Base-by-base conservation (phyloP, 2,888 invertebrate genomes). In the Melangyna quadrimaculata region DNA sequence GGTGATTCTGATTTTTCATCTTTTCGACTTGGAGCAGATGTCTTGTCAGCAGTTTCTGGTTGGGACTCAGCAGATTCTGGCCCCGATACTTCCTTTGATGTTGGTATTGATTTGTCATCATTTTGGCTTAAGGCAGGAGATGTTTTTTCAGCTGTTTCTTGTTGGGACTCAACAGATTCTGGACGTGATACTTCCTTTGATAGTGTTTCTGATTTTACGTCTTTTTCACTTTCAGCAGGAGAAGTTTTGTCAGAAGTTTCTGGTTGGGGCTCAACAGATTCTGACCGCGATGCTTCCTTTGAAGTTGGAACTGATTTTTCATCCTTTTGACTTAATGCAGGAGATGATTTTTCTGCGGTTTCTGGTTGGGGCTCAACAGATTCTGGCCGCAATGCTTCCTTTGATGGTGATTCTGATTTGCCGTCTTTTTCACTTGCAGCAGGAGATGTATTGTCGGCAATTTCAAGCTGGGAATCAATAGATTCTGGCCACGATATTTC, bases 111-210 rank as follows among this genome's bases (percentile, higher is more conserved):
- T n/a, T n/a, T n/a, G n/a, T n/a, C n/a, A n/a, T n/a, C n/a, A n/a
- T n/a, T n/a, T n/a, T n/a, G n/a, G n/a, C n/a, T n/a, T n/a, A n/a
- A n/a, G n/a, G n/a, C n/a, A n/a, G n/a, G n/a, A n/a, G n/a, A n/a
- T n/a, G n/a, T n/a, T n/a, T n/a, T n/a, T n/a, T 14, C 51, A 14
- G 14, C 9, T 0, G 17, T 43, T 8, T 43, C 17, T 43, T 3
- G 43, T 43, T 17, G 17, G 3, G 29, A n/a, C n/a, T 82, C 45
- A 8, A 53, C 81, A n/a, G 87, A 84, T 48, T 70, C 78, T 32
- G 53, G 87, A 8, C 88, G 71, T 0, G 87, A 87, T 17, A 70
- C 1, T 82, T 87, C 86, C 22, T 88, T 65, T 17, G 89, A 89
- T 57, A 80, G 75, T 24, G 77, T 14, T 7, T 19, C n/a, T 3